Conservation (phyloP, 2,113 vertebrate genomes). For the Eidolon helvum region DNA sequence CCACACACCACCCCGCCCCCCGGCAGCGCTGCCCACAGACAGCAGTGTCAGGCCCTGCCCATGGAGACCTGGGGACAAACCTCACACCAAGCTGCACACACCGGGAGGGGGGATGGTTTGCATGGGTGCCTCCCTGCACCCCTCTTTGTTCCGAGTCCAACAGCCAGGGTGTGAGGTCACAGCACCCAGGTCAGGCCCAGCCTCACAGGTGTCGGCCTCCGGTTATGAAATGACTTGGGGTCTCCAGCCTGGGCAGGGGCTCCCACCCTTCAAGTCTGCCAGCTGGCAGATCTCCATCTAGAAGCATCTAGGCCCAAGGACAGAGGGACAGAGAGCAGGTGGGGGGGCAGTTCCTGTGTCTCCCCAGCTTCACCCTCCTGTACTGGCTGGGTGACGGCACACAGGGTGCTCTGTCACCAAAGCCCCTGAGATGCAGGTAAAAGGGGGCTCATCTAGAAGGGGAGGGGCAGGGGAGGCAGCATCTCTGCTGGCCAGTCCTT, state of each 20-base stretch:
- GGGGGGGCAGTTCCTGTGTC: neutral
- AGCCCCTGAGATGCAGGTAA: rapidly evolving
- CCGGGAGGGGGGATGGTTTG: neutral
- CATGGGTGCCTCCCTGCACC: neutral
- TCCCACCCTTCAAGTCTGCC: neutral
- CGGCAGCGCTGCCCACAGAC: neutral
- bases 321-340: neutral
- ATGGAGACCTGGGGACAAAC: neutral
- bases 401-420: neutral
- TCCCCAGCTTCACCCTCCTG: neutral
- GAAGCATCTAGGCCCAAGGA: neutral
- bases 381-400: neutral
- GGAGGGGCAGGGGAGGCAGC: neutral
- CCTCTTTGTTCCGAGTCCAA: neutral
- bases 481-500: neutral
- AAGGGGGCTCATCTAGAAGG: neutral
- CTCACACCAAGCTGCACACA: neutral
- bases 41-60: neutral
- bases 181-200: neutral
- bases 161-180: neutral
- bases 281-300: neutral
- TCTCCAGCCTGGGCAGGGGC: neutral
- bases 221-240: neutral
- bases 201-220: neutral
- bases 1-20: neutral